Percentiles rank a stretch among this genome's conserved stretches.
Conservation (phyloP, 2,113 vertebrate species). For the Okapia johnstoni region DNA sequence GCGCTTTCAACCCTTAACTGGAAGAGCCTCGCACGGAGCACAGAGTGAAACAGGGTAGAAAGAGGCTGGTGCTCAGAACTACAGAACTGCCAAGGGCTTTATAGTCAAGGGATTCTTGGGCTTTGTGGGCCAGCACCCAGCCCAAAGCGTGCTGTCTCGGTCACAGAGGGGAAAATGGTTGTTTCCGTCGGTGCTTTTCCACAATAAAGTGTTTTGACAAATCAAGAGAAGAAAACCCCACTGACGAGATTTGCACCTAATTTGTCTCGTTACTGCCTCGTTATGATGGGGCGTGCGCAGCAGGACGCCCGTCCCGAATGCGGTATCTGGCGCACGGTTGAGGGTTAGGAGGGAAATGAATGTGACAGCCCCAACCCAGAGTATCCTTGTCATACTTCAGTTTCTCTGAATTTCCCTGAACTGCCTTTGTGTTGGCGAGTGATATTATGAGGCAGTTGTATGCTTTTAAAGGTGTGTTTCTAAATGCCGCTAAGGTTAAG, state of each 20-base stretch:
- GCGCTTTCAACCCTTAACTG: constrained; percentile 48
- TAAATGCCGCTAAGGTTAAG: background rate
- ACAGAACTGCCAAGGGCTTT: background rate
- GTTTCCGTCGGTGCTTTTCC: constrained; percentile 53
- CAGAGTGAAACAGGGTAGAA: background rate
- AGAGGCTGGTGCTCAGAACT: background rate
- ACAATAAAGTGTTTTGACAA: constrained; percentile 33
- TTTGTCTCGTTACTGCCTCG: constrained; percentile 42
- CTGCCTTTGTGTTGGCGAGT: background rate
- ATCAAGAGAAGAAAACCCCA: constrained; percentile 18
- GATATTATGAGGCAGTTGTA: background rate
- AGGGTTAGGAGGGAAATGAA: background rate
- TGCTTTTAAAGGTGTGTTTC: background rate
- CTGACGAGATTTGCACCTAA: constrained; percentile 44
- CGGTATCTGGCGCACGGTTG: background rate
- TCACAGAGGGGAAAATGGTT: background rate
- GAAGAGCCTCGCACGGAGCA: constrained; percentile 32
- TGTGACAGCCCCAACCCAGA: background rate
- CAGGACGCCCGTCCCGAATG: background rate
- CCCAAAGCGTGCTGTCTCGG: background rate
- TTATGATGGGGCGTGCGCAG: background rate
- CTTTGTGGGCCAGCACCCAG: background rate
- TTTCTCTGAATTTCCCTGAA: background rate
- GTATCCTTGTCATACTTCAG: background rate
- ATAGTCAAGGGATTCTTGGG: background rate